These are phyloP conservation scores for Lepidocolaptes lacrymiger DNA, from an alignment of 2,797 vertebrate species.

Conservation along the genomic window DNA sequence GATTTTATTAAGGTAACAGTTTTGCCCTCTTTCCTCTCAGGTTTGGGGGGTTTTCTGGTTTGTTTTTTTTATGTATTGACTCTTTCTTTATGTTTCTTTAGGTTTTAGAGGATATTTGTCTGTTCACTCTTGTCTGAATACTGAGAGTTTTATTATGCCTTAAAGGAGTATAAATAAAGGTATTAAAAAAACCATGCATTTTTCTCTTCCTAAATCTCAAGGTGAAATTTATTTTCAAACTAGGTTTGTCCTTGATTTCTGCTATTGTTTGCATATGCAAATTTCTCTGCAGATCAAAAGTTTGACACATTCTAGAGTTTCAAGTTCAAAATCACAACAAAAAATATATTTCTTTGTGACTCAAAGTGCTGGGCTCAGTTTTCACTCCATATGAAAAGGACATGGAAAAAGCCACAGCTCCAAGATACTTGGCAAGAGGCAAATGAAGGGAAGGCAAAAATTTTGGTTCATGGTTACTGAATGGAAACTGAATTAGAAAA, in stretches of 20 bases:
- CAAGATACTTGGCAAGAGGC: neutral
- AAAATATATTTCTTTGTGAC: neutral
- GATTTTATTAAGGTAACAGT: neutral
- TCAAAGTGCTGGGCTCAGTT: neutral
- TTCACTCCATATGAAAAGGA: neutral
- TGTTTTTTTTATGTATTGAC: neutral
- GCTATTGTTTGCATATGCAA: slow-evolving; percentile 40
- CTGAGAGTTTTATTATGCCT: neutral
- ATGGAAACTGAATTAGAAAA: neutral
- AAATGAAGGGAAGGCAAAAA: neutral
- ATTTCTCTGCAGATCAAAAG: slow-evolving; percentile 14
- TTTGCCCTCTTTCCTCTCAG: neutral
- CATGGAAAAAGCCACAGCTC: neutral
- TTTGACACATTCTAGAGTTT: neutral
- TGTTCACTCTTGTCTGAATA: neutral
- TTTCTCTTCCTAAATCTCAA: slow-evolving; percentile 15
- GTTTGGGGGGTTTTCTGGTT: neutral
- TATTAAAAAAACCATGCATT: neutral
- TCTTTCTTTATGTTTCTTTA: neutral
- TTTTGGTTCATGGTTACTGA: neutral
- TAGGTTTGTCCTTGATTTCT: slow-evolving; percentile 15
- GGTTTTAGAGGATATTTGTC: neutral
- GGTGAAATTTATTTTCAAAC: slow-evolving; percentile 26
- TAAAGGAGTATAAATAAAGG: slow-evolving; percentile 29
- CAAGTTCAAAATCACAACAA: neutral